Evolutionary conservation across 2,888 invertebrate genomes (phyloP).

Genomic region (Gari tellinella): DNA sequence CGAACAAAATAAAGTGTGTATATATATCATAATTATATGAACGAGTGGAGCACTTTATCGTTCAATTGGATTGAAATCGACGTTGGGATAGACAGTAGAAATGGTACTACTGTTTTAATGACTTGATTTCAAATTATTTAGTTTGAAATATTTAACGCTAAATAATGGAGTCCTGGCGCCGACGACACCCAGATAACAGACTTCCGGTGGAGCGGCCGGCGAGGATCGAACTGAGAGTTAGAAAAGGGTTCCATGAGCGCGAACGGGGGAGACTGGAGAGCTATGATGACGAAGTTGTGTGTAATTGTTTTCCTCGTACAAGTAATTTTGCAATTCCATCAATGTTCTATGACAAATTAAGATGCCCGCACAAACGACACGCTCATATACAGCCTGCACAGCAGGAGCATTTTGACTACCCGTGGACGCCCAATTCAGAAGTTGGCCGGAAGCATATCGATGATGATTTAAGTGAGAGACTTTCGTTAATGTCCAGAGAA

Average conservation of each 20-base stretch:
- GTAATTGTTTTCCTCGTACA: conserved; percentile 70
- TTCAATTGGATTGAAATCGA: too few species aligned
- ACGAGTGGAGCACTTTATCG: too few species aligned
- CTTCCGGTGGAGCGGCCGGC: conserved; percentile 50
- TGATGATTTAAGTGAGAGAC: conserved; percentile 47
- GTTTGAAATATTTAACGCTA: too few species aligned
- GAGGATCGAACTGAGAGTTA: conserved; percentile 61
- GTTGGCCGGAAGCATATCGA: conserved; percentile 35
- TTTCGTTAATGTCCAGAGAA: conserved; percentile 60
- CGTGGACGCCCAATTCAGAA: conserved; percentile 72
- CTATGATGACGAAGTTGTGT: conserved; percentile 59
- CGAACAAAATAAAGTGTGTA: too few species aligned
- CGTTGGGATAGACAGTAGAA: too few species aligned
- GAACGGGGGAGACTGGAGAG: conserved; percentile 23
- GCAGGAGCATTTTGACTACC: conserved; percentile 70
- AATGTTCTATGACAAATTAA: conserved; percentile 74
- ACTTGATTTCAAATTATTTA: too few species aligned
- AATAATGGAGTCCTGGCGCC: neutral
- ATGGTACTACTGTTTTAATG: too few species aligned
- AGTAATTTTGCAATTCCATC: conserved; percentile 70
- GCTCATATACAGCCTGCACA: conserved; percentile 70
- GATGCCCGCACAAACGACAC: conserved; percentile 66
- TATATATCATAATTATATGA: too few species aligned
- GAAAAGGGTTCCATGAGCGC: conserved; percentile 31
- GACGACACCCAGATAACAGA: conserved; percentile 46